A percentile compares a stretch with the other conserved stretches of the same genome.
Conservation (phyloP, 2,888 invertebrate species). For the Calameuta pallipes region DNA sequence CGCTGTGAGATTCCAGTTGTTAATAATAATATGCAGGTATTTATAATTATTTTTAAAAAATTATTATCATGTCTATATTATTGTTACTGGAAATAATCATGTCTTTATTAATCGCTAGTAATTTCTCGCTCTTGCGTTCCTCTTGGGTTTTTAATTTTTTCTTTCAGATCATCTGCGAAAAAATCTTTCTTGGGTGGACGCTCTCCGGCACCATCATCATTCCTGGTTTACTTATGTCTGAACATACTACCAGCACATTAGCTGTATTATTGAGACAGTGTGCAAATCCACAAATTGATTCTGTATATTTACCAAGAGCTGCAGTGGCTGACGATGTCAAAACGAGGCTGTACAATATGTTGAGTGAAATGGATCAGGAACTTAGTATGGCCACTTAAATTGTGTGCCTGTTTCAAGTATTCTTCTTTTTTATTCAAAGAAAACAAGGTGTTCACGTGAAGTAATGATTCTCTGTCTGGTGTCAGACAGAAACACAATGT, state of each 20-base stretch:
- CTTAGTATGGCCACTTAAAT: slow-evolving; percentile 32
- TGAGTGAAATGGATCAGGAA: slow-evolving; percentile 67
- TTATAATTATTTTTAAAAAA: slow-evolving; percentile 2
- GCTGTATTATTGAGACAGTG: slow-evolving; percentile 72
- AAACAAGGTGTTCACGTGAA: not conserved
- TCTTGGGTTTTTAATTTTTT: not conserved
- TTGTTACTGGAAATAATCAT: not conserved
- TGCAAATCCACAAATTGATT: slow-evolving; percentile 69
- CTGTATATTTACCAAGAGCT: slow-evolving; percentile 65
- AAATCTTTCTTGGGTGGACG: slow-evolving; percentile 75
- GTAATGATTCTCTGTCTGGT: not conserved
- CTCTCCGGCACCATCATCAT: slow-evolving; percentile 72
- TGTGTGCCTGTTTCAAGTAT: not conserved
- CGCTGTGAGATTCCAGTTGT: slow-evolving; percentile 70
- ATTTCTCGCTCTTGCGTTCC: not conserved
- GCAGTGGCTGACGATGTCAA: slow-evolving; percentile 67
- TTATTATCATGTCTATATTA: not conserved
- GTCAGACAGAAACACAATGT: not conserved
- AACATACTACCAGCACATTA: slow-evolving; percentile 71
- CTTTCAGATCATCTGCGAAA: slow-evolving; percentile 74
- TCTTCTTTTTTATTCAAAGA: not conserved
- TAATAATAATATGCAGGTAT: slow-evolving; percentile 73
- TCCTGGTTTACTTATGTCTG: slow-evolving; percentile 73
- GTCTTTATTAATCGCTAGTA: not conserved
- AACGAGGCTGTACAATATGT: slow-evolving; percentile 68